These are phyloP conservation scores for Carassius carassius DNA, from an alignment of 2,113 vertebrate species.

Conservation along the genomic window DNA sequence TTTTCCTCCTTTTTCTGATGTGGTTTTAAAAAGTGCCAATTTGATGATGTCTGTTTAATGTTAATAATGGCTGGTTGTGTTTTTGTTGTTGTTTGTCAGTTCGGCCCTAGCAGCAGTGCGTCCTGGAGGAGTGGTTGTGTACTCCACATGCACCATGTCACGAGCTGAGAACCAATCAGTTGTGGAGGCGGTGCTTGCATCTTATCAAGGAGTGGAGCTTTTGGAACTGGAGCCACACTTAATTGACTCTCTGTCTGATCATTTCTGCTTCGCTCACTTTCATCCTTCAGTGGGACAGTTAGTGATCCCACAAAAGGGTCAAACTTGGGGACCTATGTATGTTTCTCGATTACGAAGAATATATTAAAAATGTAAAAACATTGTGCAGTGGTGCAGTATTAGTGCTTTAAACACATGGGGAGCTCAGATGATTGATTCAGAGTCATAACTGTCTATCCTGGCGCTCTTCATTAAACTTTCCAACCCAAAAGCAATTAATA, in stretches of 20 bases:
- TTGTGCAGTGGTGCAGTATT: not conserved
- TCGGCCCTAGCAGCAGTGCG: slow-evolving; percentile 85
- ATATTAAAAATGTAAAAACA: slow-evolving; percentile 13
- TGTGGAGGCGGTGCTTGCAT: slow-evolving; percentile 76
- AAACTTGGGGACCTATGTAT: slow-evolving; percentile 94
- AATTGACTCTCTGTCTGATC: slow-evolving; percentile 72
- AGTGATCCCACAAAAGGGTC: slow-evolving; percentile 83
- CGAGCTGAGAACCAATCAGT: slow-evolving; percentile 87
- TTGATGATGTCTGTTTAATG: not conserved
- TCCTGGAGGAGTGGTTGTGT: slow-evolving; percentile 88
- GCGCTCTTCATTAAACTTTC: not conserved
- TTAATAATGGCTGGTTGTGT: not conserved
- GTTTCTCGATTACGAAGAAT: slow-evolving; percentile 83
- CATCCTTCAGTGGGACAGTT: slow-evolving; percentile 77
- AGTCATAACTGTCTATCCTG: not conserved
- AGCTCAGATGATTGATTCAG: not conserved
- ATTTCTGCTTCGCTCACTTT: slow-evolving; percentile 78
- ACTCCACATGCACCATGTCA: slow-evolving; percentile 94
- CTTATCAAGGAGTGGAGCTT: slow-evolving; percentile 74
- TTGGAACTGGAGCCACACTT: slow-evolving; percentile 79
- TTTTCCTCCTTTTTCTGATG: not conserved
- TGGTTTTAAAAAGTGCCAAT: not conserved
- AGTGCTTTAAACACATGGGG: not conserved
- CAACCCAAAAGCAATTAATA: not conserved
- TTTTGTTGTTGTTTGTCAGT: slow-evolving; percentile 66